Evolutionary conservation across 2,888 invertebrate genomes (phyloP).

Genomic region (Resseliella maxima): DNA sequence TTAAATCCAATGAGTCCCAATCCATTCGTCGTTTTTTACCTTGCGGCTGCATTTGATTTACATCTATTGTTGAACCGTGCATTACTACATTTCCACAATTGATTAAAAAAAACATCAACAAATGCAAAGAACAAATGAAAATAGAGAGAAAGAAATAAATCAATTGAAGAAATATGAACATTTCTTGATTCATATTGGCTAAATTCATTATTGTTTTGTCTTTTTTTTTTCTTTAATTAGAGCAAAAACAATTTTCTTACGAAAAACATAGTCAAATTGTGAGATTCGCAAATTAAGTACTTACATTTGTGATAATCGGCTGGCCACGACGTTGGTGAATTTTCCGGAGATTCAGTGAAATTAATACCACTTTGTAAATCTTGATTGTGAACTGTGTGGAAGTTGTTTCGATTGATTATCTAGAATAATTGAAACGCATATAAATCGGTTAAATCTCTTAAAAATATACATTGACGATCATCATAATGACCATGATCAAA

Average conservation of each 20-base stretch:
- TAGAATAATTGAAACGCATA: background rate
- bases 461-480: background rate
- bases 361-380: constrained; percentile 64
- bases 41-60: constrained; percentile 48
- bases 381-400: constrained; percentile 57
- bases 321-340: constrained; percentile 68
- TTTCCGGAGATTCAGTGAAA: constrained; percentile 68
- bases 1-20: constrained; percentile 67
- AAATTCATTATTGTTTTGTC: too few relatives aligned
- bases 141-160: too few relatives aligned
- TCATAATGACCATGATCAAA: too few relatives aligned
- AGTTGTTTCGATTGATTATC: constrained; percentile 53
- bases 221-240: too few relatives aligned
- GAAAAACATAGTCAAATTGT: too few relatives aligned
- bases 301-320: constrained; percentile 63
- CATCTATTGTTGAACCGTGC: constrained; percentile 56
- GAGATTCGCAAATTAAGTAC: too few relatives aligned
- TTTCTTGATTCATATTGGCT: too few relatives aligned
- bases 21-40: constrained; percentile 68
- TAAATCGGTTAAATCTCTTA: background rate
- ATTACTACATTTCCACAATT: constrained; percentile 33
- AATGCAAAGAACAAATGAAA: background rate
- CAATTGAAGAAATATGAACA: too few relatives aligned
- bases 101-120: background rate
- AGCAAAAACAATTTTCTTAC: too few relatives aligned